Conservation (phyloP, 2,888 invertebrate species). For the Aleiodes alternator region DNA sequence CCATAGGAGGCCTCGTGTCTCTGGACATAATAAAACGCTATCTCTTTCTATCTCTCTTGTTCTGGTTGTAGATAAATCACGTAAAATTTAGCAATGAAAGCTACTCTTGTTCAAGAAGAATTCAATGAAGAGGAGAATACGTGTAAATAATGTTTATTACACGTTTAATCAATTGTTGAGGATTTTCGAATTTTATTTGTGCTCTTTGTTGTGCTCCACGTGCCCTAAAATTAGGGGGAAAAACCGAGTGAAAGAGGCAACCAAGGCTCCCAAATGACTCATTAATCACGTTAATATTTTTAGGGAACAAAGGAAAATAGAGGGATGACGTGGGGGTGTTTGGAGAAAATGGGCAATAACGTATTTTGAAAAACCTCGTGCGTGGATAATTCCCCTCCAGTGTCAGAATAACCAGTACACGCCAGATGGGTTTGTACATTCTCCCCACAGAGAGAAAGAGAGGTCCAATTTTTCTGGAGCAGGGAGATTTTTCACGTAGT, state of each 20-base stretch:
- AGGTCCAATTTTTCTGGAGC: conserved; percentile 25
- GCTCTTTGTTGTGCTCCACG: conserved; percentile 10
- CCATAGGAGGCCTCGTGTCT: too few species aligned
- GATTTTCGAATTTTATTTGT: conserved; percentile 33
- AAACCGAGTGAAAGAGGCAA: not conserved
- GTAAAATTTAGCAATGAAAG: not conserved
- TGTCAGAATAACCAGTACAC: not conserved
- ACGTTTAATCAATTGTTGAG: conserved; percentile 12
- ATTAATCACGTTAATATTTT: conserved; percentile 43
- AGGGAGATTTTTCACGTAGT: conserved; percentile 6
- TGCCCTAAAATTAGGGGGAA: conserved; percentile 13
- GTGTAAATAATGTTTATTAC: conserved; percentile 17
- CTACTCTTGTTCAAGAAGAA: conserved; percentile 29
- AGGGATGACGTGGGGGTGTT: conserved; percentile 31
- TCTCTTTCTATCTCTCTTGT: too few species aligned
- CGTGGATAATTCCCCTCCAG: conserved; percentile 37
- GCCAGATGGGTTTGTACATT: conserved; percentile 23
- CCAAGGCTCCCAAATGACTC: conserved; percentile 7
- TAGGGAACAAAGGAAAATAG: conserved; percentile 17
- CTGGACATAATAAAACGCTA: too few species aligned
- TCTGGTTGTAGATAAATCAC: conserved; percentile 17
- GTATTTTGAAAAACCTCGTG: conserved; percentile 30
- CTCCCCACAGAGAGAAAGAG: not conserved
- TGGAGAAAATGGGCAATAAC: conserved; percentile 25
- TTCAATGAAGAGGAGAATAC: conserved; percentile 49